Base-by-base conservation (phyloP, 2,797 vertebrate genomes). In the Enteromius thamalakanensis region DNA sequence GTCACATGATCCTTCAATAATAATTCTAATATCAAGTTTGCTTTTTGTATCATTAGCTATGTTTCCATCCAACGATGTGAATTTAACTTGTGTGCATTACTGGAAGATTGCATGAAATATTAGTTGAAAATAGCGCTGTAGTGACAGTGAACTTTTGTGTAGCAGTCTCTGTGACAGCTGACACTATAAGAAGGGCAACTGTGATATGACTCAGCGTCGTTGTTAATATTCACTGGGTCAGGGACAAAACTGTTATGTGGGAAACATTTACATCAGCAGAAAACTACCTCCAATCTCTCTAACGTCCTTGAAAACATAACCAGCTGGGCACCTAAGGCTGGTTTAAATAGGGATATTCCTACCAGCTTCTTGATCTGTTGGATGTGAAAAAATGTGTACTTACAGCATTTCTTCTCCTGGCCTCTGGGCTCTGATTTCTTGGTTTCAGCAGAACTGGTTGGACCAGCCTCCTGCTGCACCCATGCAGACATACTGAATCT, bases 381-480 rank as follows among this genome's bases (percentile, higher is more conserved):
- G 29, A n/a, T 53, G 60, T 53, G 15, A 26, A 76, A 80, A 6
- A 4, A 5, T 40, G 23, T 79, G 10, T 71, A 92, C 94, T 95
- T 84, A 95, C 95, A 95, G 88, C 94, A 95, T 87, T 95, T 95
- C 89, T 95, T 95, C 86, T 94, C 93, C 12, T 92, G 91, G 84
- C 87, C 79, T 70, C 94, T 93, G 75, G 79, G 82, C 76, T 95
- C 95, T 21, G 89, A 23, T 89, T 90, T 94, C 90, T 91, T 94
- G 83, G 81, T 79, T 11, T 95, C 94, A 40, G 84, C 86, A 12
- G 90, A 89, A 90, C 89, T 91, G 32, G 89, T 81, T 47, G 87
- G 84, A 42, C 85, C 87, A 6, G 82, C 45, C 32, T 94, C 91
- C 58, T 85, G 85, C 78, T 88, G 91, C 26, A 80, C 72, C 87